Conservation (phyloP, 2,888 invertebrate species). For the Imbricaverruca yamaguchii region DNA sequence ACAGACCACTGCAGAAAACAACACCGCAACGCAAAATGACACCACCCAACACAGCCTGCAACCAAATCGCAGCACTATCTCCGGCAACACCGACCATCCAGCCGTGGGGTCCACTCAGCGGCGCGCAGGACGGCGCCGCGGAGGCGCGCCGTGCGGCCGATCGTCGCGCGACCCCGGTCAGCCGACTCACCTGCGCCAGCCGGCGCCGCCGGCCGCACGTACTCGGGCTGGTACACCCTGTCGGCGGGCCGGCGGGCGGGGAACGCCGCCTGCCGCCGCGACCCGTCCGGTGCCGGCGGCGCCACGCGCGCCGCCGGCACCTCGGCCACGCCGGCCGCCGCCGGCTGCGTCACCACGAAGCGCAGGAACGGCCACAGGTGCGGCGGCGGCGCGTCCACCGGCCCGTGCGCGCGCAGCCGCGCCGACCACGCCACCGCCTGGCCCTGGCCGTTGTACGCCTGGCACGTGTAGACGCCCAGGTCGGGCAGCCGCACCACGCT, state of each 20-base stretch:
- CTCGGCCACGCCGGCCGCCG: neutral
- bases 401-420: conserved; percentile 53
- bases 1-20: too few species aligned
- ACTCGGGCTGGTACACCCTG: conserved; percentile 32
- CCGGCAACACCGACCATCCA: too few species aligned
- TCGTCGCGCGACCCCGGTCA: too few species aligned
- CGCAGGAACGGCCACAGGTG: neutral
- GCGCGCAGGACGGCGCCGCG: too few species aligned
- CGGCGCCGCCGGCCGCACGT: conserved; percentile 36
- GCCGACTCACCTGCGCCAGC: neutral
- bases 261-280: conserved; percentile 33
- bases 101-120: too few species aligned
- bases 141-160: conserved; percentile 13
- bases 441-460: conserved; percentile 74
- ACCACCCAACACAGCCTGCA: too few species aligned
- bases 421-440: conserved; percentile 69
- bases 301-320: neutral
- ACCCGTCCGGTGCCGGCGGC: neutral
- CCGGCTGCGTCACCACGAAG: neutral
- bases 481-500: conserved; percentile 59
- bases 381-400: conserved; percentile 5
- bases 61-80: too few species aligned
- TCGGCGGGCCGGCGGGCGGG: conserved; percentile 41
- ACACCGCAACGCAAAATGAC: too few species aligned
- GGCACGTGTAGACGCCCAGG: conserved; percentile 79